Conservation (phyloP, 2,888 invertebrate genomes). For the Leucophora obtusa region DNA sequence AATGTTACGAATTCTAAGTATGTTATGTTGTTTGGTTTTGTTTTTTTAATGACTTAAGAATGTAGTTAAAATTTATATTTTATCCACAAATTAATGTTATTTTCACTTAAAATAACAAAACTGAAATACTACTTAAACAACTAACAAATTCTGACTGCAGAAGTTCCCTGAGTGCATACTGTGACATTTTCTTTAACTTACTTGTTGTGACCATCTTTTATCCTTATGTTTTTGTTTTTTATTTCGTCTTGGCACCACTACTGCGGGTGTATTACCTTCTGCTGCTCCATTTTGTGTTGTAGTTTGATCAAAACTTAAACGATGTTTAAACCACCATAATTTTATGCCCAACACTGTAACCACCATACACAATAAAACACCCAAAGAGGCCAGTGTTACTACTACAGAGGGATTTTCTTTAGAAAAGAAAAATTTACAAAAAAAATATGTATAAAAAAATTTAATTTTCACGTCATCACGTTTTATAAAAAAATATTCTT, state of each 20-base stretch:
- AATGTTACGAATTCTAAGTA: no score
- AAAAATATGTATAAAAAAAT: constrained; percentile 6
- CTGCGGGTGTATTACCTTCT: constrained; percentile 54
- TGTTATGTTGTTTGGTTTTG: no score
- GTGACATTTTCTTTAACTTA: constrained; percentile 57
- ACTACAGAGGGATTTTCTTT: constrained; percentile 41
- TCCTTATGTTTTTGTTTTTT: constrained; percentile 57
- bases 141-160: no score
- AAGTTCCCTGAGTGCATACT: no score
- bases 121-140: no score
- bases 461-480: background rate
- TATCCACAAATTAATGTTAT: no score
- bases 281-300: constrained; percentile 63
- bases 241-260: constrained; percentile 53
- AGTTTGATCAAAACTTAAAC: constrained; percentile 72
- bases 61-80: no score
- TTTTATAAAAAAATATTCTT: background rate
- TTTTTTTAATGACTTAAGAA: no score
- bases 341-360: constrained; percentile 78
- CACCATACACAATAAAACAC: constrained; percentile 71
- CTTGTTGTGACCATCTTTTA: constrained; percentile 66
- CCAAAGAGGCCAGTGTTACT: constrained; percentile 53
- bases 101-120: no score
- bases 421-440: background rate
- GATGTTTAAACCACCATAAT: constrained; percentile 80